These are phyloP conservation scores for Tenebrosternarchus preto DNA, from an alignment of 2,113 vertebrate genomes.

Conservation along the genomic window DNA sequence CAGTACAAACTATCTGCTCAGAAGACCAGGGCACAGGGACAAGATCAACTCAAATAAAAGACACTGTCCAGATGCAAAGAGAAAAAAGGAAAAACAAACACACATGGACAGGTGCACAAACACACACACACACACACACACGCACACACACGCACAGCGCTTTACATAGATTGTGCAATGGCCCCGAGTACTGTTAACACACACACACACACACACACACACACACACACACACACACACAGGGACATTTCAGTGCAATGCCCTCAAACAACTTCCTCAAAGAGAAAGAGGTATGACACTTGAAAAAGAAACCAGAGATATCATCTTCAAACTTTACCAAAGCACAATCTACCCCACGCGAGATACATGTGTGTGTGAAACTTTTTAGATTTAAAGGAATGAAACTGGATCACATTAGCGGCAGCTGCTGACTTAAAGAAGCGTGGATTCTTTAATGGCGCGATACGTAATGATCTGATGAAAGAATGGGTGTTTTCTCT, in stretches of 20 bases:
- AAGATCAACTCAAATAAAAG: constrained; percentile 24
- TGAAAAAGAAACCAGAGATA: constrained; percentile 34
- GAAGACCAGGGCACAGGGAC: background rate
- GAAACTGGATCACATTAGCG: background rate
- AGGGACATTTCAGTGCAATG: background rate
- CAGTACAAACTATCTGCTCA: constrained; percentile 23
- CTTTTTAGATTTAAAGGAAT: background rate
- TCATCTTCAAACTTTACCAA: background rate
- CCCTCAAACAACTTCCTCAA: constrained; percentile 36
- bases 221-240: too few relatives aligned
- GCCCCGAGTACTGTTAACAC: background rate
- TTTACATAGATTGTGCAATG: background rate
- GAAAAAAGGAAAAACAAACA: background rate
- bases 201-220: too few relatives aligned
- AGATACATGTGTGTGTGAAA: background rate
- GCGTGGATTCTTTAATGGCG: background rate
- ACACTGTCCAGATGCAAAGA: background rate
- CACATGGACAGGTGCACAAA: too few relatives aligned
- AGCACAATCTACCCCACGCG: background rate
- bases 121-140: background rate
- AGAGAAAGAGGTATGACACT: constrained; percentile 8
- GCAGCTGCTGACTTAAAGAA: background rate
- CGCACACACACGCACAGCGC: background rate
- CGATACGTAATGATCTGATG: background rate
- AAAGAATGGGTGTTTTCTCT: background rate